These are phyloP conservation scores for Apogon hyalosoma DNA, from an alignment of 2,797 vertebrate genomes.

Conservation along the genomic window DNA sequence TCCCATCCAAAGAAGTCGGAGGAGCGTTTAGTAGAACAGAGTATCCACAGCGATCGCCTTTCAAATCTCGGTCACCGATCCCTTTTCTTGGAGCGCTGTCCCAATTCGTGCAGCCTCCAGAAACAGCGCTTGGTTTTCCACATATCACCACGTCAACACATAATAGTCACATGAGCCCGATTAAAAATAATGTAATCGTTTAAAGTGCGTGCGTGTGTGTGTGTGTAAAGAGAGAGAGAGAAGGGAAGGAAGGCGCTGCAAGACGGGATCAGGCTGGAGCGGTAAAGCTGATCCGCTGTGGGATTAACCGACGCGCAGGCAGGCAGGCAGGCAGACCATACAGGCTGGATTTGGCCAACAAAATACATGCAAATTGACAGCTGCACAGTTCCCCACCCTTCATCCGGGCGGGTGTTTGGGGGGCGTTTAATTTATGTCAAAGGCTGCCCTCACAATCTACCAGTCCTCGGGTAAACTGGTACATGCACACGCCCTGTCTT, in stretches of 20 bases:
- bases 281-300: constrained; percentile 69
- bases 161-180: constrained; percentile 45
- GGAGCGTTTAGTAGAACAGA: constrained; percentile 19
- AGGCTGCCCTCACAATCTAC: constrained; percentile 51
- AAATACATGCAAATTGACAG: constrained; percentile 81
- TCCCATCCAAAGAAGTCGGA: constrained; percentile 19
- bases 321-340: constrained; percentile 46
- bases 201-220: constrained; percentile 56
- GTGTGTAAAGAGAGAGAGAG: constrained; percentile 10
- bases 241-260: constrained; percentile 37
- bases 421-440: constrained; percentile 57
- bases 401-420: constrained; percentile 56
- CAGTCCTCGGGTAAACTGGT: constrained; percentile 23
- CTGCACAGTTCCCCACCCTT: constrained; percentile 75
- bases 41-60: constrained; percentile 57
- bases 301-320: constrained; percentile 71
- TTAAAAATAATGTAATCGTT: constrained; percentile 67
- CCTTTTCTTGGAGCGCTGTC: constrained; percentile 42
- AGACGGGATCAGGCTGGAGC: constrained; percentile 56
- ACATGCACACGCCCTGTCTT: constrained; percentile 72
- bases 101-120: constrained; percentile 34
- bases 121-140: constrained; percentile 9
- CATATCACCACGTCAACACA: constrained; percentile 37
- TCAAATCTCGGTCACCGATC: constrained; percentile 63
- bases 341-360: constrained; percentile 71